Conservation (phyloP, 2,113 vertebrate species). For the Salminus brasiliensis region DNA sequence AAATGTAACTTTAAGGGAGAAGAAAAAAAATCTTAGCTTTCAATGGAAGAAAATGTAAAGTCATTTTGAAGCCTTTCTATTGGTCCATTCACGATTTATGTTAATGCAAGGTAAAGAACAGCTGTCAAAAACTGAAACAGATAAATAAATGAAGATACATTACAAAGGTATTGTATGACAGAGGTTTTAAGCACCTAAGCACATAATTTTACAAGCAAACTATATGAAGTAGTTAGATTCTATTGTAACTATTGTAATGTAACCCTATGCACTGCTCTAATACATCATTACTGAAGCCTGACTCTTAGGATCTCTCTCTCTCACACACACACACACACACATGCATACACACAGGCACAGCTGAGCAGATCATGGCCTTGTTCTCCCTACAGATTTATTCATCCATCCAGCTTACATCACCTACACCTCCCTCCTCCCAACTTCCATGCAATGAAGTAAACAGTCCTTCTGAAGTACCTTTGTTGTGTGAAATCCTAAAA, state of each 20-base stretch:
- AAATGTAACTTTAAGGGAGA: too few species aligned
- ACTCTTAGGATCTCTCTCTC: slow-evolving; percentile 2
- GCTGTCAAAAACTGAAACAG: too few species aligned
- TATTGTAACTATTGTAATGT: too few species aligned
- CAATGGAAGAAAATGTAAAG: too few species aligned
- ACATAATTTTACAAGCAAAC: too few species aligned
- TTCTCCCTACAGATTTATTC: slow-evolving; percentile 12
- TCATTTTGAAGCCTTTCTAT: too few species aligned
- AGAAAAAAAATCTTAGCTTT: too few species aligned
- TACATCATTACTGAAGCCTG: background rate
- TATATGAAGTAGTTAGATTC: background rate
- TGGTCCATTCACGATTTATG: too few species aligned
- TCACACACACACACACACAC: background rate
- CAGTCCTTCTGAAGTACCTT: slow-evolving; percentile 20
- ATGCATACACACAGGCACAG: slow-evolving; percentile 14
- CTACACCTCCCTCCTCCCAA: slow-evolving; percentile 13
- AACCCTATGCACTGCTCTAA: background rate
- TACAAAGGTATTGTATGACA: too few species aligned
- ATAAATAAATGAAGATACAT: too few species aligned
- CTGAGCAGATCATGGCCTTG: slow-evolving; percentile 25
- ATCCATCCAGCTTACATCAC: slow-evolving; percentile 16
- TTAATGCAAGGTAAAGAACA: too few species aligned
- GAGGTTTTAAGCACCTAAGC: too few species aligned
- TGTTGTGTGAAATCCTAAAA: background rate
- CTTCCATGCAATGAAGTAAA: slow-evolving; percentile 16